Evolutionary conservation across 2,888 invertebrate genomes (phyloP), one percentile per base, ranked within the genome.

Genomic region (Volucella zonaria): DNA sequence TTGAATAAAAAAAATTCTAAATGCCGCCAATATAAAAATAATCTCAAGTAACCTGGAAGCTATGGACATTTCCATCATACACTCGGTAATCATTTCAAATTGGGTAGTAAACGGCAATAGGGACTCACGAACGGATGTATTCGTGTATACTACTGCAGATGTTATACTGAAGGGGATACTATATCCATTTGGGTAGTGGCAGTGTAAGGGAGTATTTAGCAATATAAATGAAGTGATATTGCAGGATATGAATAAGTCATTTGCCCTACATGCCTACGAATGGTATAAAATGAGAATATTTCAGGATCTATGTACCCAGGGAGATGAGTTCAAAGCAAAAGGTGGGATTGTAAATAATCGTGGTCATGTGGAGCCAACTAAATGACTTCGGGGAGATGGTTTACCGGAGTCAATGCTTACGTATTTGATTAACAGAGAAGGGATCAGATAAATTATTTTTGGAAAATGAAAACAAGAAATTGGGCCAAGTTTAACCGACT

Each of bases 221-320:
- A 8, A 38, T n/a, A 9, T 10, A 49, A 49, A 45, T 38, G 67
- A 38, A 61, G 52, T 54, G 68, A 18, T 76, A 52, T 68, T 67
- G 59, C 40, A 61, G 67, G 40, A 59, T 45, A 76, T 68, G 76
- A 76, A 76, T 67, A 68, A 52, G 61, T 76, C 43, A 68, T 67
- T 67, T 4, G 15, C 49, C 43, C 45, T 43, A 42, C 51, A 14
- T 31, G 15, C 23, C 40, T 40, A 59, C 43, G 59, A 59, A 70
- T 58, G 23, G 58, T 70, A 70, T 70, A 40, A 59, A 70, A 59
- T 59, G 49, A 42, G 58, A 70, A 61, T 61, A 61, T 61, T 40
- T 70, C 47, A 18, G 58, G 9, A 43, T 54, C 23, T 52, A 18
- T 15, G 3, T 15, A 14, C n/a, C 15, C 18, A 18, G 14, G n/a